These are phyloP conservation scores for Alca torda DNA, from an alignment of 2,797 vertebrate species.

Conservation along the genomic window DNA sequence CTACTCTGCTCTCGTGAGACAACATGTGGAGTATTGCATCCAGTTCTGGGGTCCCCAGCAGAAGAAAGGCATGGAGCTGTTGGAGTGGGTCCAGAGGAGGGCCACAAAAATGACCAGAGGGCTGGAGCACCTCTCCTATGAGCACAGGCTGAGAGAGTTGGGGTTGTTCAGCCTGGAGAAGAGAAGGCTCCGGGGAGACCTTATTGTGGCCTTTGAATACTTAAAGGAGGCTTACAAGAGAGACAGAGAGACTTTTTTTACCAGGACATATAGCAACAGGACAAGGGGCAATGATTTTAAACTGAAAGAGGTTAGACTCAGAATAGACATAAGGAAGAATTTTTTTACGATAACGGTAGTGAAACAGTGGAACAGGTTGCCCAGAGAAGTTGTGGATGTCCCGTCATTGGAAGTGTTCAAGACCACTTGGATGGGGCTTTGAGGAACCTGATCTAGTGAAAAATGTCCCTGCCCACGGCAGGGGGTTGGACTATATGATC, in stretches of 20 bases:
- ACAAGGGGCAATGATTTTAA: neutral
- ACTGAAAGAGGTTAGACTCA: neutral
- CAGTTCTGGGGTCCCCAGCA: neutral
- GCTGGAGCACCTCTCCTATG: neutral
- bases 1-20: neutral
- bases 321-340: neutral
- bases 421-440: neutral
- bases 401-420: neutral
- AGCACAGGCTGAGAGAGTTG: neutral
- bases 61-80: neutral
- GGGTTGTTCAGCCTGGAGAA: neutral
- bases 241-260: neutral
- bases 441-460: neutral
- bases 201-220: neutral
- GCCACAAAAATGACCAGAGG: neutral
- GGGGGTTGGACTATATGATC: neutral
- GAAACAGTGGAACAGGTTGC: neutral
- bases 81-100: neutral
- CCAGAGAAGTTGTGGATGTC: neutral
- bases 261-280: neutral
- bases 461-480: neutral
- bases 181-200: accelerated
- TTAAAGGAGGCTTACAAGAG: neutral
- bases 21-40: neutral
- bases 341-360: neutral